Percentiles rank a stretch among this genome's conserved stretches.
Conservation (phyloP, 2,888 invertebrate species). For the Cryptus viduatorius region DNA sequence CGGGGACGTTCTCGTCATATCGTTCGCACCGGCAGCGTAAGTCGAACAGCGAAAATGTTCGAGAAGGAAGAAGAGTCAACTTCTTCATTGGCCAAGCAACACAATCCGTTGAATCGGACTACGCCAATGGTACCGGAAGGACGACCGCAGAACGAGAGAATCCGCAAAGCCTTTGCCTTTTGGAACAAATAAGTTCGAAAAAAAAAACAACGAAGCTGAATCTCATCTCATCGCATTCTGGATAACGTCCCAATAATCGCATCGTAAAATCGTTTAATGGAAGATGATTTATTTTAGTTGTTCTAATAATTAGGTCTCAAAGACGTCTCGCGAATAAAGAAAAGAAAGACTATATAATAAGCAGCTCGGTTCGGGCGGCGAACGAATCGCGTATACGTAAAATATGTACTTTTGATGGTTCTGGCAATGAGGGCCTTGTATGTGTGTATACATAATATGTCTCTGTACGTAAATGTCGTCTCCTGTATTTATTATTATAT, state of each 20-base stretch:
- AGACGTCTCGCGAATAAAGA: conserved; percentile 35
- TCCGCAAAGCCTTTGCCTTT: conserved; percentile 85
- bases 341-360: conserved; percentile 53
- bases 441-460: conserved; percentile 67
- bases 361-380: conserved; percentile 34
- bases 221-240: conserved; percentile 18
- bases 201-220: conserved; percentile 15
- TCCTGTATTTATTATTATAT: conserved; percentile 48
- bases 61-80: conserved; percentile 76
- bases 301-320: conserved; percentile 41
- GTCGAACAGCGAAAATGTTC: conserved; percentile 82
- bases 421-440: conserved; percentile 50
- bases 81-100: conserved; percentile 50
- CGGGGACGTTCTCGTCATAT: conserved; percentile 66
- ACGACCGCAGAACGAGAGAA: conserved; percentile 79
- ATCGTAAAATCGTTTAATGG: conserved; percentile 25
- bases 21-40: conserved; percentile 82
- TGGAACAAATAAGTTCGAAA: conserved; percentile 82
- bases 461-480: conserved; percentile 58
- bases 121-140: conserved; percentile 66
- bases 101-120: conserved; percentile 65
- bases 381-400: conserved; percentile 51
- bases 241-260: background rate
- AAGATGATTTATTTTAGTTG: conserved; percentile 41
- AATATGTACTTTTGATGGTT: conserved; percentile 54